A percentile compares a stretch with the other conserved stretches of the same genome.
Conservation (phyloP, 1,140 invertebrate species). For the Drosophila varians region DNA sequence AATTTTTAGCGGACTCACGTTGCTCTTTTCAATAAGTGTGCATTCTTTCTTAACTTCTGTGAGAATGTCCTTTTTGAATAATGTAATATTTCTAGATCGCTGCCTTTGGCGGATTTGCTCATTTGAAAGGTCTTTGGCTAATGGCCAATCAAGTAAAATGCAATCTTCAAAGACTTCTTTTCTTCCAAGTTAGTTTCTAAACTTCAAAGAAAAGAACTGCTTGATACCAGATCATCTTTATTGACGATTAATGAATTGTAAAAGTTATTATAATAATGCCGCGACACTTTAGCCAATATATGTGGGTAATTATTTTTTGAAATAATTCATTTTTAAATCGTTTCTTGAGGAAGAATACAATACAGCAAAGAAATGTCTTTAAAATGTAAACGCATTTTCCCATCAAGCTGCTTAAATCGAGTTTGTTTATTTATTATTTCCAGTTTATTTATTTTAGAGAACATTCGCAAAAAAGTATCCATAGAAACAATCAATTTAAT, state of each 20-base stretch:
- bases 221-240: background rate
- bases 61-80: constrained; percentile 43
- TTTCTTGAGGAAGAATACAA: no score
- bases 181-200: constrained; percentile 15
- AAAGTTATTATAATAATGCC: background rate
- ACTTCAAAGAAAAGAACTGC: constrained; percentile 41
- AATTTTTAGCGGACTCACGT: constrained; percentile 60
- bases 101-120: constrained; percentile 25
- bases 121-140: constrained; percentile 28
- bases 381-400: no score
- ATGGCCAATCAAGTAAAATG: constrained; percentile 46
- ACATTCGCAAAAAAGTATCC: background rate
- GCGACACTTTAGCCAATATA: no score
- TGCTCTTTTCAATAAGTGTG: constrained; percentile 46
- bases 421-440: no score
- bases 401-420: no score
- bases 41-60: constrained; percentile 30
- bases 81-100: constrained; percentile 21
- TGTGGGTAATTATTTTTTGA: background rate
- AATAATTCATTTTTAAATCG: no score
- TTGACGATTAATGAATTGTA: constrained; percentile 6
- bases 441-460: background rate
- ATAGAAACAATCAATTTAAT: constrained; percentile 34
- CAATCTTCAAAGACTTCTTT: constrained; percentile 13
- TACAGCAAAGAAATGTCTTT: no score